Conservation (phyloP, 2,797 vertebrate species). For the Scleropages formosus region DNA sequence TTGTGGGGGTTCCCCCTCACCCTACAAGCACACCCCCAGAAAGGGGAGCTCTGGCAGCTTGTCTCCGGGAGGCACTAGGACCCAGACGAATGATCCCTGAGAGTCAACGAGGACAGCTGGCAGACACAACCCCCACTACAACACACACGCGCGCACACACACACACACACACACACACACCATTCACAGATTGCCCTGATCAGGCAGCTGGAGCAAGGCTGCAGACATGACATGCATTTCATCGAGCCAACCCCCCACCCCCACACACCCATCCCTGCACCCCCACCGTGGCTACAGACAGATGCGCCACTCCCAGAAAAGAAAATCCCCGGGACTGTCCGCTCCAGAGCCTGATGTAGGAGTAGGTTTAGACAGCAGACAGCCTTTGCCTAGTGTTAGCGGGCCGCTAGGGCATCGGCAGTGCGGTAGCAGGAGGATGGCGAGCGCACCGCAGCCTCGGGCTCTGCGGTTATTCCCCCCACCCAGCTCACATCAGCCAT, state of each 20-base stretch:
- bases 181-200: conserved; percentile 41
- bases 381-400: conserved; percentile 20
- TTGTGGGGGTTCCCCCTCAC: conserved; percentile 30
- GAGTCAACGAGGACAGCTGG: conserved; percentile 56
- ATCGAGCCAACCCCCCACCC: conserved; percentile 33
- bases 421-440: too few relatives aligned
- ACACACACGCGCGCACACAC: too few relatives aligned
- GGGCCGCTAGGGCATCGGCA: too few relatives aligned
- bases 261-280: conserved; percentile 1
- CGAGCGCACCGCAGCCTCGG: conserved; percentile 27
- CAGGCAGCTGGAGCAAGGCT: conserved; percentile 52
- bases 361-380: conserved; percentile 29
- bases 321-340: conserved; percentile 14
- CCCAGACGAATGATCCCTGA: conserved; percentile 55
- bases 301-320: conserved; percentile 26
- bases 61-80: conserved; percentile 53
- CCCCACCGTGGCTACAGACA: conserved; percentile 30
- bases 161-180: neutral
- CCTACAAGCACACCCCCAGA: conserved; percentile 22
- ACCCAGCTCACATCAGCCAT: conserved; percentile 13
- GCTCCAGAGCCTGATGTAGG: conserved; percentile 24
- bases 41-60: conserved; percentile 47
- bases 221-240: conserved; percentile 57
- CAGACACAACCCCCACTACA: conserved; percentile 49
- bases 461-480: conserved; percentile 31